Conservation (phyloP, 2,797 vertebrate genomes). For the Acanthiza pusilla region DNA sequence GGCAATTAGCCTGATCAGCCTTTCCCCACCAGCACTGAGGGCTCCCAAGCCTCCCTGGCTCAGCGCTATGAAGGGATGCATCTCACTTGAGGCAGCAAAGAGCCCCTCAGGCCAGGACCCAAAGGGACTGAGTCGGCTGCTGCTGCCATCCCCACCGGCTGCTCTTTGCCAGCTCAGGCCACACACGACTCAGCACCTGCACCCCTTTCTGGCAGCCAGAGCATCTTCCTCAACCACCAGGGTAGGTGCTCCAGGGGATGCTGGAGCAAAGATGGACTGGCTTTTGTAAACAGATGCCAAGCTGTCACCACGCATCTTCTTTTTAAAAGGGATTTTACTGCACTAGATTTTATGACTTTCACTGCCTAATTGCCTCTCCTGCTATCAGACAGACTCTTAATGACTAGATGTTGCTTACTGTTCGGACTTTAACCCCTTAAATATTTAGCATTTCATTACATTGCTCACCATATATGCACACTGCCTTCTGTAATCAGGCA, state of each 20-base stretch:
- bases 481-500: background rate
- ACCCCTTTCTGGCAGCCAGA: background rate
- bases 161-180: background rate
- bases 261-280: background rate
- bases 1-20: fast-evolving
- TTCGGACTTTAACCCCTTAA: constrained; percentile 50
- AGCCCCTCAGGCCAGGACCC: background rate
- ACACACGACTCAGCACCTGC: fast-evolving
- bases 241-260: background rate
- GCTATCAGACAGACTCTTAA: constrained; percentile 15
- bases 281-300: background rate
- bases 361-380: background rate
- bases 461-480: background rate
- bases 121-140: fast-evolving
- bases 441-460: constrained; percentile 37
- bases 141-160: fast-evolving
- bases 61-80: background rate
- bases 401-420: constrained; percentile 24
- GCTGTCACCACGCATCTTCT: background rate
- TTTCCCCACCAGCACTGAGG: background rate
- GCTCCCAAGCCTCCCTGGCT: background rate
- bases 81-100: background rate
- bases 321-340: background rate
- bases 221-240: background rate
- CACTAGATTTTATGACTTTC: background rate